These are phyloP conservation scores for Portunus trituberculatus DNA, from an alignment of 1,140 invertebrate genomes.

Conservation along the genomic window DNA sequence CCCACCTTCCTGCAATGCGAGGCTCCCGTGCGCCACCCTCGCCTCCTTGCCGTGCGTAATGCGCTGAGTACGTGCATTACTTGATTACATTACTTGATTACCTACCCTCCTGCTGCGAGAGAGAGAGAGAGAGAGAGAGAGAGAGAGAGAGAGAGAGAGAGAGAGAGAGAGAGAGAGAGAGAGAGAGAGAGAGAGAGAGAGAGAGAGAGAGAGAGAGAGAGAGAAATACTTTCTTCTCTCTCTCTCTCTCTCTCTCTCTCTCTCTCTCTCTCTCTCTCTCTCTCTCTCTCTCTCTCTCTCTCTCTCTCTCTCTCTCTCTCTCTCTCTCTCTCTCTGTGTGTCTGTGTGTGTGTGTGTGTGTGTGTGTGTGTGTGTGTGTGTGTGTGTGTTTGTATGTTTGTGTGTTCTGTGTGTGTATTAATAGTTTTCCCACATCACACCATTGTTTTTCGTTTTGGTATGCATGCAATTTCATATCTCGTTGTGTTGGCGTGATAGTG, in stretches of 20 bases:
- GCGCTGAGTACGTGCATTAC: no score
- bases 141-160: conserved; percentile 27
- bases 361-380: conserved; percentile 26
- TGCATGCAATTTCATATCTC: no score
- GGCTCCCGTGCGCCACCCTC: no score
- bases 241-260: no score
- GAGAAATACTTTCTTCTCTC: not conserved
- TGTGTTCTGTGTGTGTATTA: not conserved
- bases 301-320: not conserved
- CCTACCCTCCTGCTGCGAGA: not conserved
- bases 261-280: no score
- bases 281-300: not conserved
- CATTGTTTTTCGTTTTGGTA: no score
- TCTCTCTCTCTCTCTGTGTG: not conserved
- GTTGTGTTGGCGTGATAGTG: no score
- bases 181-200: conserved; percentile 34
- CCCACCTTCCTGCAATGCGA: no score
- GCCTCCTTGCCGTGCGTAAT: no score
- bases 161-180: conserved; percentile 16
- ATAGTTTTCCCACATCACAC: not conserved
- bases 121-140: not conserved
- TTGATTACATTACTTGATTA: no score
- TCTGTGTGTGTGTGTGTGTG: not conserved
- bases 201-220: conserved; percentile 11
- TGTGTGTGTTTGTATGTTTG: not conserved